Base-by-base conservation (phyloP, 2,113 vertebrate genomes). In the Myrmophylax atrothorax region DNA sequence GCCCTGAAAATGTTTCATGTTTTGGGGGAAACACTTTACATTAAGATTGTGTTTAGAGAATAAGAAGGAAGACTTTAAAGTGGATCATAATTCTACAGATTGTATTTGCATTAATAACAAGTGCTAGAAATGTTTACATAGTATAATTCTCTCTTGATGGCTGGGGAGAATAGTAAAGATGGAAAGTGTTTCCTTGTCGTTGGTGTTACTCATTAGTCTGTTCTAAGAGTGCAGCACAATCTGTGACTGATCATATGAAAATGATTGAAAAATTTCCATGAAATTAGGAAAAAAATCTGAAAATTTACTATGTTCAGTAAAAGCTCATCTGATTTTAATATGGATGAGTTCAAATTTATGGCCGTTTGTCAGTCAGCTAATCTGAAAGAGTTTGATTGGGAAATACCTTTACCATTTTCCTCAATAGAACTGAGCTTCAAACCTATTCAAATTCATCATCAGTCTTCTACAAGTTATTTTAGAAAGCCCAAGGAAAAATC, bases 401-500 rank as follows among this genome's bases (percentile, higher is more conserved):
- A 95, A 97, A 83, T 95, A 78, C 37, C 49, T 90, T 60, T 88
- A 85, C 62, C 25, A n/a, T 86, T 91, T 92, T 88, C 55, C 85
- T 94, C 77, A 85, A 42, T 89, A 84, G 75, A 53, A 84, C 18
- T 66, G 66, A 85, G 82, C 67, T 97, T 89, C 63, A 96, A 90
- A 94, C 49, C 49, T 44, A 29, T 64, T 80, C 91, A 91, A 95
- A 96, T 93, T 94, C 31, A n/a, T 95, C 92, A 63, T 93, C 78
- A 78, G 64, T 64, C 84, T 44, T 76, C 33, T 85, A 29, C 68
- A 97, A 95, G 95, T 97, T 87, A 53, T 87, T 79, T 87, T 62
- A 84, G 93, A 59, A 81, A 93, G 47, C 82, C 63, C 40, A 91
- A 95, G n/a, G 75, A 83, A 97, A 95, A 97, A 88, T 96, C 93